These are phyloP conservation scores for Manduca sexta DNA, from an alignment of 1,140 invertebrate species.

Conservation along the genomic window DNA sequence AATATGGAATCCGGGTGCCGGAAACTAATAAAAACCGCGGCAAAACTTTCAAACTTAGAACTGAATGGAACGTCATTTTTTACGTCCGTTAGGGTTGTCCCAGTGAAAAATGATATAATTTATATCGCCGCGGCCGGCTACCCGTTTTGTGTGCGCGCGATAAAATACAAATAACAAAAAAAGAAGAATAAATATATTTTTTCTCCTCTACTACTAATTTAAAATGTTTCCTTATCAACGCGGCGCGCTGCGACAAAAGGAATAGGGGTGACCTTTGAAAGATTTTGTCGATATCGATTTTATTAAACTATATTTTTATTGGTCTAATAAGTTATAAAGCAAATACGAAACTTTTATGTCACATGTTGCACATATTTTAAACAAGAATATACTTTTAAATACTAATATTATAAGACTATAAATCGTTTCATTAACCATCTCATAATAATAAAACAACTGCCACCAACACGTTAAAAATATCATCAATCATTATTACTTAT, in stretches of 20 bases:
- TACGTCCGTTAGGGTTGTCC: slow-evolving; percentile 68
- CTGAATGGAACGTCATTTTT: slow-evolving; percentile 70
- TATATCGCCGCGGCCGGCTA: slow-evolving; percentile 66
- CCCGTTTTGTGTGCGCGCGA: slow-evolving; percentile 67
- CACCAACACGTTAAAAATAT: too few species aligned
- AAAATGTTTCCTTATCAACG: slow-evolving; percentile 72
- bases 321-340: too few species aligned
- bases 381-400: too few species aligned
- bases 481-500: too few species aligned
- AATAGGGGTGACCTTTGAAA: slow-evolving; percentile 33
- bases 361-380: too few species aligned
- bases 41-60: slow-evolving; percentile 68
- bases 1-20: slow-evolving; percentile 57
- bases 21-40: slow-evolving; percentile 69
- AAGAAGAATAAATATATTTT: slow-evolving; percentile 45
- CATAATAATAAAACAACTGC: too few species aligned
- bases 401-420: too few species aligned
- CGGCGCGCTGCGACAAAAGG: slow-evolving; percentile 60
- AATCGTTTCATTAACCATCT: too few species aligned
- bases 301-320: slow-evolving; percentile 8
- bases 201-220: slow-evolving; percentile 68
- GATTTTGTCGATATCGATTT: slow-evolving; percentile 23
- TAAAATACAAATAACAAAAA: slow-evolving; percentile 63
- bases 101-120: slow-evolving; percentile 73
- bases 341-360: too few species aligned